A percentile compares a stretch with the other conserved stretches of the same genome.
Evolutionary conservation across 2,888 invertebrate genomes (phyloP).

Genomic region (Charanyca ferruginea): DNA sequence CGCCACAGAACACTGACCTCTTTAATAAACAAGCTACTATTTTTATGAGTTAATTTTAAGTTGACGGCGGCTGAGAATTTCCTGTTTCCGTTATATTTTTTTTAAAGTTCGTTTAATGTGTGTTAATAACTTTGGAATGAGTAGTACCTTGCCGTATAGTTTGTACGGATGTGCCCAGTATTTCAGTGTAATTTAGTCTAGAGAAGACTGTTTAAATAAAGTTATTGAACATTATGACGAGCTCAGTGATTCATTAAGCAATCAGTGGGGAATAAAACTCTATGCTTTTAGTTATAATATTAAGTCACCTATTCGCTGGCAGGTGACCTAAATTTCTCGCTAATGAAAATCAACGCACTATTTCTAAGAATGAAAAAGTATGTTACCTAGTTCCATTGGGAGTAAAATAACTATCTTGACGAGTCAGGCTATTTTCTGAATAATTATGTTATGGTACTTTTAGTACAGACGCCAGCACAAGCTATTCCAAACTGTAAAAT

Average conservation of each 20-base stretch:
- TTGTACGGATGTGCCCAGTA: too few relatives aligned
- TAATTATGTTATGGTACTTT: neutral
- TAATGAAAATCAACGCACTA: neutral
- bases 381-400: slow-evolving; percentile 22
- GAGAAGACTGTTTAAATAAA: neutral
- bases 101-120: neutral
- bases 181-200: too few relatives aligned
- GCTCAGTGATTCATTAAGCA: neutral
- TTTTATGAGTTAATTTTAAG: slow-evolving; percentile 61
- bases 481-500: too few relatives aligned
- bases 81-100: slow-evolving; percentile 3
- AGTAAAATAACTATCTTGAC: slow-evolving; percentile 16
- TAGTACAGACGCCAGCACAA: neutral
- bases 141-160: too few relatives aligned
- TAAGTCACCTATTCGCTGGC: slow-evolving; percentile 4
- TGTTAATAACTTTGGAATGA: too few relatives aligned
- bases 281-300: neutral
- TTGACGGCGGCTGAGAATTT: slow-evolving; percentile 21
- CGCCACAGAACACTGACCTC: slow-evolving; percentile 79
- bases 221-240: neutral
- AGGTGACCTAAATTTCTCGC: slow-evolving; percentile 10
- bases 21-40: slow-evolving; percentile 64
- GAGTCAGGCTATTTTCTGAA: neutral
- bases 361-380: slow-evolving; percentile 8
- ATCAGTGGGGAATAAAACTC: neutral